Base-by-base conservation (phyloP, 2,888 invertebrate species). In the Rhogogaster chlorosoma region DNA sequence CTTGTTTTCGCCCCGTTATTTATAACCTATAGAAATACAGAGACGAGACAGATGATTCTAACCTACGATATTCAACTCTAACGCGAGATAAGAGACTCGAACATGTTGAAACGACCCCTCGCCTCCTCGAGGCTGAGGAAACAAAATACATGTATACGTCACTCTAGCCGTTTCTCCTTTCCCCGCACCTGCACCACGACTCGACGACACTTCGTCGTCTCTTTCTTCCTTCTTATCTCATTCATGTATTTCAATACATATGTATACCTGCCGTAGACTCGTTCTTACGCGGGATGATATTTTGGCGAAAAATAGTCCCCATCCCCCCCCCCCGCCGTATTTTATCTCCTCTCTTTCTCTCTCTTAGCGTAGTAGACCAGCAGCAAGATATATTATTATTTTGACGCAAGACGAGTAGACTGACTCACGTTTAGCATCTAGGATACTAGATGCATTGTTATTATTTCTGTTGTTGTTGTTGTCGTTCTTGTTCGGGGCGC, bases 71-170 rank as follows among this genome's bases (percentile, higher is more conserved):
- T 26, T 61, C 7, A n/a, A n/a, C n/a, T 18, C 1, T 53, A 53
- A 53, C n/a, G n/a, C n/a, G 29, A 67, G 67, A 67, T 67, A 67
- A 67, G 67, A 67, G 67, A 67, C 67, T 67, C 67, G 67, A 29
- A 10, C 29, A 67, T 32, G 32, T 67, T 67, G 32, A 18, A 29
- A 12, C 26, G 6, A 22, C 26, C 26, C 61, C 22, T 12, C 26
- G 61, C 61, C 22, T 10, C 61, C 26, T 61, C 61, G 1, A 4
- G 26, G 61, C 2, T 0, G 12, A 61, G 22, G 22, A 12, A 61
- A 26, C 61, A 61, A 61, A 61, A 61, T 29, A 61, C 12, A 61
- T 26, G 26, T 61, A 12, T 61, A 61, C 61, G 61, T 61, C 61
- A 22, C 26, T 61, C 2, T 61, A 2, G 9, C 26, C 10, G 26